These are phyloP conservation scores for Cydia splendana DNA, from an alignment of 1,140 invertebrate genomes.

Conservation along the genomic window DNA sequence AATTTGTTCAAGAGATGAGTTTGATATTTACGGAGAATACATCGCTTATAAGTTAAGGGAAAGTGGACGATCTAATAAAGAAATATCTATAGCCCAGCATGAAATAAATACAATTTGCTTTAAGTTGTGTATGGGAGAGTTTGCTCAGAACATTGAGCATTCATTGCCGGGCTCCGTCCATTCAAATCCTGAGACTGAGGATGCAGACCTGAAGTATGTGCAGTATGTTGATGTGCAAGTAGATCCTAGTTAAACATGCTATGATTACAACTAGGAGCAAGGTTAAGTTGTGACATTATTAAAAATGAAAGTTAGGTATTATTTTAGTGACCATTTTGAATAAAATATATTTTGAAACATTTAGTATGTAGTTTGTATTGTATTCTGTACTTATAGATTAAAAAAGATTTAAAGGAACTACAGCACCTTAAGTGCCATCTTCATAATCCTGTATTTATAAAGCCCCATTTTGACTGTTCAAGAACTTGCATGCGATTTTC, in stretches of 20 bases:
- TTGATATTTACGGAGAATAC: slow-evolving; percentile 28
- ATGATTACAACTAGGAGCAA: background rate
- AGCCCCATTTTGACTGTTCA: no score
- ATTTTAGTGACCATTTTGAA: no score
- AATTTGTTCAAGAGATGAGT: slow-evolving; percentile 18
- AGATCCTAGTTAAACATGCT: background rate
- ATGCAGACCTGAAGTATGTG: background rate
- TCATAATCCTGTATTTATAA: no score
- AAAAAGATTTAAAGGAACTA: no score
- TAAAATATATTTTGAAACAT: no score
- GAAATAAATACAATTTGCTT: slow-evolving; percentile 24
- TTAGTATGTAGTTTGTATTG: no score
- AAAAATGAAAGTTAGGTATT: no score
- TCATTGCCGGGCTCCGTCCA: slow-evolving; percentile 2
- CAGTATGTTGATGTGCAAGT: background rate
- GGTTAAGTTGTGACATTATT: background rate
- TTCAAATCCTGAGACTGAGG: slow-evolving; percentile 21
- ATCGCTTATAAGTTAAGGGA: slow-evolving; percentile 8
- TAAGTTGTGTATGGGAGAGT: slow-evolving; percentile 18
- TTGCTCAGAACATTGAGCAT: background rate
- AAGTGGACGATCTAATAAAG: slow-evolving; percentile 5
- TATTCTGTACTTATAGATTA: no score
- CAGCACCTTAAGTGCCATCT: no score
- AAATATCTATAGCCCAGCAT: slow-evolving; percentile 20
- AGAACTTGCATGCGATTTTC: no score